Evolutionary conservation across 2,888 invertebrate genomes (phyloP).

Genomic region (Dermolepida albohirtum): DNA sequence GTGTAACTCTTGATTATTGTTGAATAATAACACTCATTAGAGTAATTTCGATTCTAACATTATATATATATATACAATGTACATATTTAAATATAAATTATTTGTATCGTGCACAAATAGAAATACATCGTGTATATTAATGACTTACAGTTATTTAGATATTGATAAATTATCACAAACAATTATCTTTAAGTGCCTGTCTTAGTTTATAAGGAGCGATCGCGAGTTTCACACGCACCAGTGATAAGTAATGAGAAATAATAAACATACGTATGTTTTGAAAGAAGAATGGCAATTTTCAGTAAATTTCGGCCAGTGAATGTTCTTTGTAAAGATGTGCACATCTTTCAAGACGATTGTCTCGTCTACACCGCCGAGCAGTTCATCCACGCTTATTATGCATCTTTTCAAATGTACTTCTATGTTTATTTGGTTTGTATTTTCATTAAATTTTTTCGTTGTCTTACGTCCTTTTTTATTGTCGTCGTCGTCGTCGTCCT

Average conservation of each 20-base stretch:
- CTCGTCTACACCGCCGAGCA: slow-evolving; percentile 31
- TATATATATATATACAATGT: no score
- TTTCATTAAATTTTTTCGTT: not conserved
- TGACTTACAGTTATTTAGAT: slow-evolving; percentile 6
- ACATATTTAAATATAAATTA: no score
- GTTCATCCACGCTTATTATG: slow-evolving; percentile 36
- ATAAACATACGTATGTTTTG: not conserved
- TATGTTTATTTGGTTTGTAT: slow-evolving; percentile 42
- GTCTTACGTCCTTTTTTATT: no score
- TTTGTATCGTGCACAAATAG: no score
- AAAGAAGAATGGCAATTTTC: slow-evolving; percentile 30
- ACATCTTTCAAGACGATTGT: slow-evolving; percentile 36
- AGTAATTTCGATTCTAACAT: no score
- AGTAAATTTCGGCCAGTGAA: slow-evolving; percentile 30
- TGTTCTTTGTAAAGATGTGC: slow-evolving; percentile 37
- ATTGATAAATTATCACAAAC: not conserved
- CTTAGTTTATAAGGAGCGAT: not conserved
- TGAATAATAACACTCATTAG: no score
- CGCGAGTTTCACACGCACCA: no score
- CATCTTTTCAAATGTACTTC: slow-evolving; percentile 39
- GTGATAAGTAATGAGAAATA: no score
- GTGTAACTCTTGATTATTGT: no score
- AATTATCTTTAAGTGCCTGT: slow-evolving; percentile 2
- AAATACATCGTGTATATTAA: not conserved
- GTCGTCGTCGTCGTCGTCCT: no score